These are phyloP conservation scores for Vulpes ferrilata DNA, from an alignment of 2,113 vertebrate species.

Conservation along the genomic window DNA sequence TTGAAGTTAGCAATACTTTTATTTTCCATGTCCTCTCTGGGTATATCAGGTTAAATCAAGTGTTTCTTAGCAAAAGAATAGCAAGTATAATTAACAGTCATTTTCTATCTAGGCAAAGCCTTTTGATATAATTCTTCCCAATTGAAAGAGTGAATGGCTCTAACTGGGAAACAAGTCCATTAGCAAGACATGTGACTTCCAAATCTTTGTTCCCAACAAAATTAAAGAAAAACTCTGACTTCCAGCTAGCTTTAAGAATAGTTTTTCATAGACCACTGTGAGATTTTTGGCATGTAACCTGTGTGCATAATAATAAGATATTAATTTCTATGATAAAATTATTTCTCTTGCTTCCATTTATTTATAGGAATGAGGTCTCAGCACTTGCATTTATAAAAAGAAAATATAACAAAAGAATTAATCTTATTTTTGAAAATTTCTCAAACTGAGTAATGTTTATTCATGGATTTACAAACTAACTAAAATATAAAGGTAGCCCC, in stretches of 20 bases:
- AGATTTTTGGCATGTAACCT: background rate
- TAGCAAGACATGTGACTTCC: background rate
- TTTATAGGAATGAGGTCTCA: background rate
- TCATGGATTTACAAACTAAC: background rate
- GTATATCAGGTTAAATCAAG: background rate
- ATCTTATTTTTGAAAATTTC: background rate
- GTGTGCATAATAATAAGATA: background rate
- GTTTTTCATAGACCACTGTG: background rate
- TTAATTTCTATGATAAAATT: background rate
- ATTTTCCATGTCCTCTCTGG: background rate
- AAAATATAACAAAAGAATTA: background rate
- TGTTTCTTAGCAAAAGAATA: background rate
- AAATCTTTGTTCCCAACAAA: background rate
- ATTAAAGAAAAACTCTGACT: background rate
- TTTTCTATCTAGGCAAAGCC: background rate
- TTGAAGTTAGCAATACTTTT: background rate
- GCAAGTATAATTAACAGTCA: background rate
- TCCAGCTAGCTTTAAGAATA: background rate
- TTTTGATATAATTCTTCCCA: background rate
- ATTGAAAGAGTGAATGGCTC: background rate
- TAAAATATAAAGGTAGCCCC: background rate
- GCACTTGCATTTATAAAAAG: background rate
- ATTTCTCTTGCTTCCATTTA: background rate
- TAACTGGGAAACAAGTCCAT: background rate
- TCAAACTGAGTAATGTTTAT: slow-evolving; percentile 23